Conservation (phyloP, 2,113 vertebrate species). For the Zosterops pallidus region DNA sequence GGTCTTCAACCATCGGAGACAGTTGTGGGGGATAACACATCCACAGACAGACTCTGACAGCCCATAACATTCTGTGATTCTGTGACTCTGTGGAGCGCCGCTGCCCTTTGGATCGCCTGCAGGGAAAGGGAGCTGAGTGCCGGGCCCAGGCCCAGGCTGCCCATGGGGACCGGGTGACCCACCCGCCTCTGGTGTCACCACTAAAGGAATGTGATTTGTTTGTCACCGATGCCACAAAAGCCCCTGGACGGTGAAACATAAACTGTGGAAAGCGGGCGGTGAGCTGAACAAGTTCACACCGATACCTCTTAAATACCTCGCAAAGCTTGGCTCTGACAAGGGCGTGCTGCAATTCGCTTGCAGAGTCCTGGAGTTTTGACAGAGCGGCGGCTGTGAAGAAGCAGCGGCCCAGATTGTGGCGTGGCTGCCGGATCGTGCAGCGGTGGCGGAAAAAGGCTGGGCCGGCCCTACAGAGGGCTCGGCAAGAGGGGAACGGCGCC, state of each 20-base stretch:
- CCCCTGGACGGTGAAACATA: neutral
- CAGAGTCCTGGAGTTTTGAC: neutral
- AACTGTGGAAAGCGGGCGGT: neutral
- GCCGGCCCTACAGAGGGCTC: neutral
- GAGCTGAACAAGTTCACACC: neutral
- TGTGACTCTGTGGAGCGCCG: neutral
- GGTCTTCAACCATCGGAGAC: too few relatives aligned
- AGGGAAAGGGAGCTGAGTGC: neutral
- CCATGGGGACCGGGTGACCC: neutral
- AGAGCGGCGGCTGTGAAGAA: neutral
- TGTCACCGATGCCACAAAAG: neutral
- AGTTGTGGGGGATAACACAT: too few relatives aligned
- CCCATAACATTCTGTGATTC: neutral
- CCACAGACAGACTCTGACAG: too few relatives aligned
- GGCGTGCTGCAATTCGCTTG: neutral
- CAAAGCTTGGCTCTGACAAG: neutral
- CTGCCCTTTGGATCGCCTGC: neutral
- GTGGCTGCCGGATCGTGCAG: too few relatives aligned
- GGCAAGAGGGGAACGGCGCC: fast-evolving
- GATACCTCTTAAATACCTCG: neutral
- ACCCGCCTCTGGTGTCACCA: neutral
- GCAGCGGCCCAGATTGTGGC: neutral
- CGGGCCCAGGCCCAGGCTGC: neutral
- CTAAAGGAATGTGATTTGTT: neutral
- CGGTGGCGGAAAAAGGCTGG: fast-evolving